phyloP scores from a whole-genome alignment of 2,113 vertebrate species.

The Oxyruncus cristatus region DNA sequence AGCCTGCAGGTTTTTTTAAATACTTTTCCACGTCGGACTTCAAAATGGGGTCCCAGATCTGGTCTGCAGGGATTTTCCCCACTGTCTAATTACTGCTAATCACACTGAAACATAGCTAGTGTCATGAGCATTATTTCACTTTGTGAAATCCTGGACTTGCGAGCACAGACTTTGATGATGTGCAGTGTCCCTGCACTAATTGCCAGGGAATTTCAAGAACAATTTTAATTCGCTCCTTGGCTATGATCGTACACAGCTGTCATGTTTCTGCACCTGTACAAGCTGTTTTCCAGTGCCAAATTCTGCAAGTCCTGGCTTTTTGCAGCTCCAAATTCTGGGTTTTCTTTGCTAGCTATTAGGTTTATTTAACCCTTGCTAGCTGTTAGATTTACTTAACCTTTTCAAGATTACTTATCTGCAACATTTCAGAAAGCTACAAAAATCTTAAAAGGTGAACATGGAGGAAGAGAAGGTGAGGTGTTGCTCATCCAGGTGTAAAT shows the following conservation, averaged over 20 bases:
- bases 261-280: constrained; percentile 35
- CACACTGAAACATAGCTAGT: not conserved
- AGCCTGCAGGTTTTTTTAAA: not conserved
- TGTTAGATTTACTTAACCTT: not conserved
- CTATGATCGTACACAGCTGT: constrained; percentile 22
- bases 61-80: not conserved
- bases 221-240: not conserved
- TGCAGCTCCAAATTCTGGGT: not conserved
- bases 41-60: not conserved
- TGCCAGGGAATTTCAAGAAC: constrained; percentile 3
- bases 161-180: constrained; percentile 21
- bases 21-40: not conserved
- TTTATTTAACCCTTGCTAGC: not conserved
- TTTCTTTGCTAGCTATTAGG: not conserved
- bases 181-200: constrained; percentile 39
- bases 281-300: not conserved
- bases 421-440: not conserved
- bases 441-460: not conserved
- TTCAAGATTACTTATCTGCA: not conserved
- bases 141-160: not conserved
- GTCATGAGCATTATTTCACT: not conserved
- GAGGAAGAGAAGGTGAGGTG: not conserved
- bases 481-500: not conserved
- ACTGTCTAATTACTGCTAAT: not conserved
- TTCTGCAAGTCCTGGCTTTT: constrained; percentile 12